phyloP scores from a whole-genome alignment of 2,797 vertebrate species.

The Scarus forsteni region DNA sequence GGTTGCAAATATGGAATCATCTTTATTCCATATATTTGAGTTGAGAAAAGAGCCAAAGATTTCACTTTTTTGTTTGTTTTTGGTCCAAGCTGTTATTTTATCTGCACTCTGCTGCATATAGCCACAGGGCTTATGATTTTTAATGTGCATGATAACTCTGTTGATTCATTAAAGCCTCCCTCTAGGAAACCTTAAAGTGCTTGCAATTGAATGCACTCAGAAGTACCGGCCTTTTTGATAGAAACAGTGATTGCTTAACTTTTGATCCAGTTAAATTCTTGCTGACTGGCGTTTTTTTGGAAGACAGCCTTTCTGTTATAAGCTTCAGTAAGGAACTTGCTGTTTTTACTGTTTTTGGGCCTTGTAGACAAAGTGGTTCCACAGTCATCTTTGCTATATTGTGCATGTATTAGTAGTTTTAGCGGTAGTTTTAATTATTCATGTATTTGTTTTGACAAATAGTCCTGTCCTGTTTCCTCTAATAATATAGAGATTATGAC shows the following conservation, averaged over 20 bases:
- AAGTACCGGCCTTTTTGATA: background rate
- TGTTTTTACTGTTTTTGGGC: too few relatives aligned
- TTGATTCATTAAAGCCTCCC: conserved; percentile 59
- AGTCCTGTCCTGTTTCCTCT: too few relatives aligned
- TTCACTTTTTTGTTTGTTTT: background rate
- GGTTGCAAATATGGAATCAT: conserved; percentile 13
- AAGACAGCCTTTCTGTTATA: background rate
- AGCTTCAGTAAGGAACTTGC: too few relatives aligned
- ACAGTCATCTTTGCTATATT: too few relatives aligned
- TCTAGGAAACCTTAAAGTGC: conserved; percentile 42
- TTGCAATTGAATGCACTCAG: conserved; percentile 47
- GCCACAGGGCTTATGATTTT: conserved; percentile 25
- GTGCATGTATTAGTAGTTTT: too few relatives aligned
- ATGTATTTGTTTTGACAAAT: too few relatives aligned
- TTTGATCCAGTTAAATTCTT: conserved; percentile 26
- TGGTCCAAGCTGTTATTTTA: too few relatives aligned
- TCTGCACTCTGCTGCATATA: conserved; percentile 41
- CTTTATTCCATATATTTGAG: background rate
- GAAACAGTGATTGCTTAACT: too few relatives aligned
- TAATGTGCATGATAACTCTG: conserved; percentile 46
- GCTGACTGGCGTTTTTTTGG: conserved; percentile 6
- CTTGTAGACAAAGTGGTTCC: too few relatives aligned
- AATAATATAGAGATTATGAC: too few relatives aligned
- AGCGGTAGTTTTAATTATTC: too few relatives aligned
- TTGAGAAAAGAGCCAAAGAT: background rate